Evolutionary conservation across 2,888 invertebrate genomes (phyloP).

Genomic region (Chaitophorus viminalis): DNA sequence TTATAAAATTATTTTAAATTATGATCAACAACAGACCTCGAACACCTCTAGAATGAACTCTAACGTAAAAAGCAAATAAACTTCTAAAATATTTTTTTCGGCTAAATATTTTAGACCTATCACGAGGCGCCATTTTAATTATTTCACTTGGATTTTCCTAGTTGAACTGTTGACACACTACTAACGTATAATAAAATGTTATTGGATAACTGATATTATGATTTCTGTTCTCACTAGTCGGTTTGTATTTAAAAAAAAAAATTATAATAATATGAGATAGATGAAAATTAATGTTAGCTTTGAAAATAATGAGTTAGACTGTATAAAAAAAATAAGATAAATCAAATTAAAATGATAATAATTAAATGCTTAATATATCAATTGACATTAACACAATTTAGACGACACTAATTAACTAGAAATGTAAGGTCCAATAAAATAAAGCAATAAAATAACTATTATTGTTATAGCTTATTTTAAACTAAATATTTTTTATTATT

Average conservation of each 20-base stretch:
- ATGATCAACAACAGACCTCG: constrained; percentile 29
- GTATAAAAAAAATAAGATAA: constrained; percentile 29
- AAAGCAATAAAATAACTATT: neutral
- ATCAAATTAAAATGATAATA: constrained; percentile 37
- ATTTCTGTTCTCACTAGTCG: neutral
- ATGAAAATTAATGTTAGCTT: constrained; percentile 30
- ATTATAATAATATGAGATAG: constrained; percentile 31
- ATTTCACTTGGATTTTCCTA: neutral
- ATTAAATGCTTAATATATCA: constrained; percentile 30
- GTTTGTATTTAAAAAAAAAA: constrained; percentile 26
- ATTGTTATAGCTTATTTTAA: neutral
- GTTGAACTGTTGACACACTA: constrained; percentile 8
- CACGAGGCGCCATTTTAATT: constrained; percentile 20
- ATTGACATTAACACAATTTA: constrained; percentile 32
- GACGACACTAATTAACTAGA: neutral
- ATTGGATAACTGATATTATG: neutral
- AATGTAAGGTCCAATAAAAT: neutral
- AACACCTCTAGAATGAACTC: constrained; percentile 23
- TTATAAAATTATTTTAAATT: constrained; percentile 13
- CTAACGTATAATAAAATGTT: neutral
- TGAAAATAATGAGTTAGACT: constrained; percentile 19
- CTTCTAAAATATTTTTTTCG: constrained; percentile 49
- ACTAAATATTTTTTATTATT: neutral
- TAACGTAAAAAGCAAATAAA: constrained; percentile 25
- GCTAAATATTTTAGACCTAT: constrained; percentile 11